phyloP scores from a whole-genome alignment of 2,797 vertebrate species.

The Acrossocheilus fasciatus region DNA sequence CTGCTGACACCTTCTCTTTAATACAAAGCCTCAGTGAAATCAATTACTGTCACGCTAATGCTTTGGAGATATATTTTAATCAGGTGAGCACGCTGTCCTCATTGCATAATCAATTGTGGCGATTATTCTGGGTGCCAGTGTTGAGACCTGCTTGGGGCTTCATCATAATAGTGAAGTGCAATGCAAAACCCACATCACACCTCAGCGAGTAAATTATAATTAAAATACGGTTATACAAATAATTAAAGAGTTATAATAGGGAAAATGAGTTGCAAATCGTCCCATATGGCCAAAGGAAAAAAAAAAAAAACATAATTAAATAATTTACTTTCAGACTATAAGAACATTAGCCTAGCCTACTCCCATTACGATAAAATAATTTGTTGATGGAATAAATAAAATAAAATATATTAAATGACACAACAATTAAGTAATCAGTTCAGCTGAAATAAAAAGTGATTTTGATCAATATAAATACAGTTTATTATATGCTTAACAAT shows the following conservation, averaged over 20 bases:
- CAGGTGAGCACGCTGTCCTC: background rate
- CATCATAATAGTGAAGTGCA: constrained; percentile 13
- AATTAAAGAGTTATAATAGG: background rate
- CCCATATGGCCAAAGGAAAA: background rate
- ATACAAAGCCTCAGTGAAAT: constrained; percentile 29
- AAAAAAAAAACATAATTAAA: background rate
- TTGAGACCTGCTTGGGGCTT: background rate
- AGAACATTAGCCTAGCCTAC: background rate
- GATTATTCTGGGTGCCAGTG: background rate
- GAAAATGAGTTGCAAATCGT: background rate
- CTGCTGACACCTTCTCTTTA: constrained; percentile 23
- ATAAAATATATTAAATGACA: background rate
- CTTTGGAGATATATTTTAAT: constrained; percentile 28
- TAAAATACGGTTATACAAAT: background rate
- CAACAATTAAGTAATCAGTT: background rate
- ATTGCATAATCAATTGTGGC: constrained; percentile 1
- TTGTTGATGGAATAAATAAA: background rate
- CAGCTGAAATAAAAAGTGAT: background rate
- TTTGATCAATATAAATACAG: background rate
- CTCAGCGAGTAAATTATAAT: constrained; percentile 10
- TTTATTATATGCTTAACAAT: background rate
- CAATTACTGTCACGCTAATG: constrained; percentile 16
- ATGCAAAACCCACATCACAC: background rate
- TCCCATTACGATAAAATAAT: background rate
- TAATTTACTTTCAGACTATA: background rate